Conservation (phyloP, 2,888 invertebrate species). For the Epistrophe eligans region DNA sequence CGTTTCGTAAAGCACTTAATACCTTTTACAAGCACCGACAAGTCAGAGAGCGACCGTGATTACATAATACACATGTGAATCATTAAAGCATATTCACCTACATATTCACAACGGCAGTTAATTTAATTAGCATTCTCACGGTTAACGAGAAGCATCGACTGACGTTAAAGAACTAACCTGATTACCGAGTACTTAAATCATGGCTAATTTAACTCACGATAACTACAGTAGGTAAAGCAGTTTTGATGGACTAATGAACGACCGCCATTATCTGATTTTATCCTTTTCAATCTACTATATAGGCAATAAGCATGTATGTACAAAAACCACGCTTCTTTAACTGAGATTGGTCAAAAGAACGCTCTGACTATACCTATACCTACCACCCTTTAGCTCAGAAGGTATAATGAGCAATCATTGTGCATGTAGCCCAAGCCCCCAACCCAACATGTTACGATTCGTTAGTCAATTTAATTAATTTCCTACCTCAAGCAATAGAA, state of each 20-base stretch:
- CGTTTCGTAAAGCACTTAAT: too few relatives aligned
- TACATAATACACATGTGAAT: neutral
- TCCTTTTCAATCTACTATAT: neutral
- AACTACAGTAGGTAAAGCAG: constrained; percentile 8
- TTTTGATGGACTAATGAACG: constrained; percentile 41
- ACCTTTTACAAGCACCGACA: too few relatives aligned
- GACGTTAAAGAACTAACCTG: constrained; percentile 48
- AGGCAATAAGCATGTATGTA: neutral
- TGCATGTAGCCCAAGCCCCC: constrained; percentile 28
- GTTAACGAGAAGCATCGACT: constrained; percentile 5
- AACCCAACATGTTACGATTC: constrained; percentile 62
- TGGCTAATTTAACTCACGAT: constrained; percentile 55
- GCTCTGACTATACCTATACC: too few relatives aligned
- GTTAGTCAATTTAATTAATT: constrained; percentile 75
- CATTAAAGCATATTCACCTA: neutral
- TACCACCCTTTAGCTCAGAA: constrained; percentile 25
- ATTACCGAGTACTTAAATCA: constrained; percentile 56
- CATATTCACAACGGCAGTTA: constrained; percentile 10
- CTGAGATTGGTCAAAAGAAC: constrained; percentile 31
- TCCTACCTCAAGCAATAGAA: constrained; percentile 59
- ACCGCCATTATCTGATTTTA: constrained; percentile 6
- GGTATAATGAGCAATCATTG: constrained; percentile 73
- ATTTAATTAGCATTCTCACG: constrained; percentile 50
- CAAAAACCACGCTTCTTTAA: constrained; percentile 41
- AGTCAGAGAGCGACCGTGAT: neutral